These are phyloP conservation scores for Agrotis exclamationis DNA, from an alignment of 2,888 invertebrate species.

Conservation along the genomic window DNA sequence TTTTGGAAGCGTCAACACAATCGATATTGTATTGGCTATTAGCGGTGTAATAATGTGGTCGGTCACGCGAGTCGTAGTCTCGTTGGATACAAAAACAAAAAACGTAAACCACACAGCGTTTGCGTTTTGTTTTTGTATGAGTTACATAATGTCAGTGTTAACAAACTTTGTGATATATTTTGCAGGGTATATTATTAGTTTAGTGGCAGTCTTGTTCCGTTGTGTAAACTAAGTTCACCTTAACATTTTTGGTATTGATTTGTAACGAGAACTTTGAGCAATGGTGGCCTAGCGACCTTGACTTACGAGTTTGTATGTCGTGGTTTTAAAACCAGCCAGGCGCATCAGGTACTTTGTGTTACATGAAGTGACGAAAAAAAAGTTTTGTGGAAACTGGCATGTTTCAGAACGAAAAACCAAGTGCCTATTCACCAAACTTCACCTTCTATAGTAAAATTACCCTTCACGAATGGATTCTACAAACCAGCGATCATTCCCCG, in stretches of 20 bases:
- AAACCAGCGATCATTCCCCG: background rate
- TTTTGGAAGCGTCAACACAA: slow-evolving; percentile 37
- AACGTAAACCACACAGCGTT: slow-evolving; percentile 5
- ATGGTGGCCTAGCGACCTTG: too few species aligned
- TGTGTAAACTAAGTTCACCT: background rate
- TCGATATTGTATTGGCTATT: slow-evolving; percentile 39
- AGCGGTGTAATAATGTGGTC: slow-evolving; percentile 44
- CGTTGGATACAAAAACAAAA: slow-evolving; percentile 1
- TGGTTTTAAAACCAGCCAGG: too few species aligned
- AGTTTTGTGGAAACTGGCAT: too few species aligned
- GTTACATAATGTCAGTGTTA: background rate
- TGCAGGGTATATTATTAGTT: background rate
- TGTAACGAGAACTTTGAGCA: too few species aligned
- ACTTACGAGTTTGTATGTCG: too few species aligned
- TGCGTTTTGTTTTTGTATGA: slow-evolving; percentile 14
- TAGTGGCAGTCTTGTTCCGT: background rate
- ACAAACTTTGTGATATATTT: slow-evolving; percentile 6
- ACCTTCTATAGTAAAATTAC: slow-evolving; percentile 2
- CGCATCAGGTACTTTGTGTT: too few species aligned
- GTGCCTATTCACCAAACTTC: background rate
- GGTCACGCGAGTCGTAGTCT: slow-evolving; percentile 15
- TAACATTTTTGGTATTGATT: background rate
- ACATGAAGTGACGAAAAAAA: too few species aligned
- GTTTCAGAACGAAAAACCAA: too few species aligned
- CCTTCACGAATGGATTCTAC: background rate